phyloP scores from a whole-genome alignment of 92 coral and sea anemone genomes.

The Porites evermanni region DNA sequence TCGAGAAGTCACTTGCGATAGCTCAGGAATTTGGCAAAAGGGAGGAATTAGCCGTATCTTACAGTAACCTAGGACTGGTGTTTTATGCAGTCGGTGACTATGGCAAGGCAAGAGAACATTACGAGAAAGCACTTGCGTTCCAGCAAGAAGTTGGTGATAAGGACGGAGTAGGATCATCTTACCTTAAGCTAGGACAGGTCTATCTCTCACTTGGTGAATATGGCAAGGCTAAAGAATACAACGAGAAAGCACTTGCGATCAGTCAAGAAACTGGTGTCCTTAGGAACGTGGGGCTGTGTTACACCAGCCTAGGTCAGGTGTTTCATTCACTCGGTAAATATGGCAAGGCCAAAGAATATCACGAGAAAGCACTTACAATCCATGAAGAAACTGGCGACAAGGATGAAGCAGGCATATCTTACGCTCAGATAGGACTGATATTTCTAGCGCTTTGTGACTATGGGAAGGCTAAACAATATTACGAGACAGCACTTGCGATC shows the following conservation, averaged over 20 bases:
- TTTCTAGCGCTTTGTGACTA: not conserved
- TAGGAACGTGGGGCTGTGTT: not conserved
- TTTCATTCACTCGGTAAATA: not conserved
- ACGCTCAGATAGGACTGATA: not conserved
- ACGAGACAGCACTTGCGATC: not conserved
- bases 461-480: not conserved
- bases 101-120: not conserved
- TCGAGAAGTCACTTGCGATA: not conserved
- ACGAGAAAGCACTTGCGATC: not conserved
- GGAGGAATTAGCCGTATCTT: not conserved
- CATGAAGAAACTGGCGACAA: not conserved
- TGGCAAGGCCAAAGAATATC: not conserved
- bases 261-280: not conserved
- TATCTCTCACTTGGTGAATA: not conserved
- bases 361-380: not conserved
- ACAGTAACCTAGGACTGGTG: not conserved
- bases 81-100: not conserved
- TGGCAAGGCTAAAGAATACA: not conserved
- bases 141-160: not conserved
- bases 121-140: not conserved
- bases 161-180: not conserved
- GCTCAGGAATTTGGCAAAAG: not conserved
- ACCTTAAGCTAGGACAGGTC: not conserved
- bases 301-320: not conserved
- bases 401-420: not conserved